These are phyloP conservation scores for Dolomedes plantarius DNA, from an alignment of 2,888 invertebrate species.

Conservation along the genomic window DNA sequence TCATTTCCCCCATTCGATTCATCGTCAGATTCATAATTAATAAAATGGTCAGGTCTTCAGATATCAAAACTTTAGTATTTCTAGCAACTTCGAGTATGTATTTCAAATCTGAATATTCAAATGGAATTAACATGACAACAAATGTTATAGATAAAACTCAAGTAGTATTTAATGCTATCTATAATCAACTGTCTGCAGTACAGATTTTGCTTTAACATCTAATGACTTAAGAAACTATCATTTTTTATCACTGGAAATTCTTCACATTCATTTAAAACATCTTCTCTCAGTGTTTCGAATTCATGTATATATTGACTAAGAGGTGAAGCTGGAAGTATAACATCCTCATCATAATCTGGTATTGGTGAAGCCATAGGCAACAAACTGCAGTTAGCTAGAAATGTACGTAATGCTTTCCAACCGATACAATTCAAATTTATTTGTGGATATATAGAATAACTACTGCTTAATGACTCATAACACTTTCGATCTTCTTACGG, in stretches of 20 bases:
- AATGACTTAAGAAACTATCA: not conserved
- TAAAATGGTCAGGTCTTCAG: not conserved
- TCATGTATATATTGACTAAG: constrained; percentile 33
- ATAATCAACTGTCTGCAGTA: not conserved
- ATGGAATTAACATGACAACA: not conserved
- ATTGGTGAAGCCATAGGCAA: not conserved
- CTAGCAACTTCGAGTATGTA: not conserved
- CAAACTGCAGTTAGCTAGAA: too few species aligned
- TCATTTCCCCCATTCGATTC: not conserved
- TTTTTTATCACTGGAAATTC: not conserved
- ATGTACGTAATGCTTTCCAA: too few species aligned
- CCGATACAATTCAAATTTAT: too few species aligned
- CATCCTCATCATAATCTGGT: constrained; percentile 47
- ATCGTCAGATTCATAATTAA: not conserved
- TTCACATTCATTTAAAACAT: not conserved
- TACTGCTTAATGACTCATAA: too few species aligned
- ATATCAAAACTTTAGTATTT: not conserved
- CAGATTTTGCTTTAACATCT: not conserved
- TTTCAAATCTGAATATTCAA: constrained; percentile 1
- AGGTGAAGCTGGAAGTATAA: constrained; percentile 49
- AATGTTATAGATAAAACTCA: not conserved
- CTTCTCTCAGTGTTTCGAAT: not conserved
- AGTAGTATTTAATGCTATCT: not conserved
- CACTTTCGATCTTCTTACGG: too few species aligned
- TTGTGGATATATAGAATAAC: too few species aligned